These are phyloP conservation scores for Mus spicilegus DNA, from an alignment of 2,113 vertebrate species.

Conservation along the genomic window DNA sequence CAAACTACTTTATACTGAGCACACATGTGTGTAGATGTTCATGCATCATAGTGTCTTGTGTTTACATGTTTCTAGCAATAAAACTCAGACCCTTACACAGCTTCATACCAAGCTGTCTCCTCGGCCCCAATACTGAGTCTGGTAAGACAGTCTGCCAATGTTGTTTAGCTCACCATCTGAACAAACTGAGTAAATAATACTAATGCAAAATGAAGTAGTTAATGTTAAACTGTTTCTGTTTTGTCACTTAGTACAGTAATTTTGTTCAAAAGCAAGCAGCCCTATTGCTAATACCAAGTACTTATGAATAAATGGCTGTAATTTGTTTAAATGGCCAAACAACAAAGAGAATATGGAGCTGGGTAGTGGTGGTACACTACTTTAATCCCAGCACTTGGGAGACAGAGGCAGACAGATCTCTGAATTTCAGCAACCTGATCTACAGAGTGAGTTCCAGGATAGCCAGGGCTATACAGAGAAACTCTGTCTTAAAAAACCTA, in stretches of 20 bases:
- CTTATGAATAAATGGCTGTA: not conserved
- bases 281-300: not conserved
- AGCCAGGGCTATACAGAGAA: not conserved
- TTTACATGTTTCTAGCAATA: not conserved
- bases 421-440: not conserved
- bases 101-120: not conserved
- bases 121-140: not conserved
- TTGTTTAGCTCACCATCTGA: not conserved
- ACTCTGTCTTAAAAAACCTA: not conserved
- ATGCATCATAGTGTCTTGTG: not conserved
- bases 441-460: not conserved
- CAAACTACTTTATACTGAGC: not conserved
- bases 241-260: not conserved
- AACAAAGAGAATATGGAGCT: not conserved
- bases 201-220: not conserved
- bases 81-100: not conserved
- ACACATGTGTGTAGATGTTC: not conserved
- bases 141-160: not conserved
- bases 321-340: conserved; percentile 39
- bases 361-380: not conserved
- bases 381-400: not conserved
- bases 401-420: not conserved
- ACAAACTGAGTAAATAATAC: not conserved
- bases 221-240: not conserved
- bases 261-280: not conserved